Conservation (phyloP, 2,113 vertebrate genomes). For the Mellivora capensis region DNA sequence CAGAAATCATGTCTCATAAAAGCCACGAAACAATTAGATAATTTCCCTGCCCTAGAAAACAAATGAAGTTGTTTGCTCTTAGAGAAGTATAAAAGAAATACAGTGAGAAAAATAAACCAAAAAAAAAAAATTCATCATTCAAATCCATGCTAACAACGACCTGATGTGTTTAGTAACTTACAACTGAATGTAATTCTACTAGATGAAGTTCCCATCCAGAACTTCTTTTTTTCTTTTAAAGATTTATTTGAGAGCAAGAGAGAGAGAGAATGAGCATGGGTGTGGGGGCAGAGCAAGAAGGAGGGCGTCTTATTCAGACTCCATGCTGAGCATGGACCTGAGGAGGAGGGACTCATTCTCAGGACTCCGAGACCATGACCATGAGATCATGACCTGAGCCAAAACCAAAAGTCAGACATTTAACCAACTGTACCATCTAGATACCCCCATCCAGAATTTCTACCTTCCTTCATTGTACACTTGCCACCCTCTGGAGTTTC, state of each 20-base stretch:
- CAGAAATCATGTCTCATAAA: conserved; percentile 72
- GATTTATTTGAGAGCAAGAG: neutral
- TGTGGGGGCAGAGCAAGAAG: neutral
- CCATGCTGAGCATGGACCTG: neutral
- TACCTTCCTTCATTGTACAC: neutral
- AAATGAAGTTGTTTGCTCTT: conserved; percentile 63
- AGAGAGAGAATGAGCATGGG: neutral
- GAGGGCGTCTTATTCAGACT: neutral
- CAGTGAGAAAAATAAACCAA: neutral
- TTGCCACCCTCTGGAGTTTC: neutral
- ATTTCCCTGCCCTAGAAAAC: conserved; percentile 72
- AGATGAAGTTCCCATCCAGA: neutral
- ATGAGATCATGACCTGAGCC: neutral
- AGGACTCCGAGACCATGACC: neutral
- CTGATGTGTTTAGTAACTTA: conserved; percentile 18
- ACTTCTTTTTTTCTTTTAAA: neutral
- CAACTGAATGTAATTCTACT: neutral
- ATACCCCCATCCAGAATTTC: neutral
- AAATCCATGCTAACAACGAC: conserved; percentile 42
- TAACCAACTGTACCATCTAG: neutral
- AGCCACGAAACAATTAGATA: conserved; percentile 71
- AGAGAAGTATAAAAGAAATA: conserved; percentile 25
- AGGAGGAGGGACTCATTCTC: neutral
- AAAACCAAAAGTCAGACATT: neutral
- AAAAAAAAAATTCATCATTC: neutral